These are phyloP conservation scores for Acrocephalus arundinaceus DNA, from an alignment of 2,113 vertebrate species.

Conservation along the genomic window DNA sequence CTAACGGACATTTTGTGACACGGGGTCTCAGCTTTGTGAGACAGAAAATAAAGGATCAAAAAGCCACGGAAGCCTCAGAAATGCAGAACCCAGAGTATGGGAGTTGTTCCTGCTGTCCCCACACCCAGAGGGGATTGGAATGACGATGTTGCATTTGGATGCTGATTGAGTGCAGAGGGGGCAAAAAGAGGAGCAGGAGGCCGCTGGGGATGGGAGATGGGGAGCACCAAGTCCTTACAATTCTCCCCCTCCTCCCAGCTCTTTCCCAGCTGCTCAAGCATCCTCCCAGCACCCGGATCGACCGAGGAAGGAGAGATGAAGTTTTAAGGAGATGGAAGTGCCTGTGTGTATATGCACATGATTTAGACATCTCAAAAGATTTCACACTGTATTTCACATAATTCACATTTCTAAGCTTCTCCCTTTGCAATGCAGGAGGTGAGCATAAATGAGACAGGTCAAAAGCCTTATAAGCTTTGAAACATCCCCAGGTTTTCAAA, in stretches of 20 bases:
- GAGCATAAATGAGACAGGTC: conserved; percentile 6
- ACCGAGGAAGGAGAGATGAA: background rate
- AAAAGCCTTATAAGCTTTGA: conserved; percentile 18
- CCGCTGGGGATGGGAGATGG: background rate
- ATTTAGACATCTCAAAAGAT: conserved; percentile 34
- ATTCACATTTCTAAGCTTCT: conserved; percentile 20
- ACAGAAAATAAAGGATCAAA: background rate
- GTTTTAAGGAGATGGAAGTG: background rate
- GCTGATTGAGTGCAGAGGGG: accelerated
- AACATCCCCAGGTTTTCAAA: conserved; percentile 2
- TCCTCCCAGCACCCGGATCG: accelerated
- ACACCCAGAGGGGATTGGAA: background rate
- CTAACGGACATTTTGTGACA: accelerated
- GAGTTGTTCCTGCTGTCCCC: background rate
- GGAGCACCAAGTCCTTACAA: accelerated
- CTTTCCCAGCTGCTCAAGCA: background rate
- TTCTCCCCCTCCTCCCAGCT: background rate
- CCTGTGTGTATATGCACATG: background rate
- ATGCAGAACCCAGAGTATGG: background rate
- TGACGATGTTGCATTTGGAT: accelerated
- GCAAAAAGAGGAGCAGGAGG: background rate
- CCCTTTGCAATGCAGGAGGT: background rate
- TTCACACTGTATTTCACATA: background rate
- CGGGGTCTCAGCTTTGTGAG: background rate
- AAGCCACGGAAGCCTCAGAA: accelerated